These are phyloP conservation scores for Boulengeromyrus knoepffleri DNA, from an alignment of 2,113 vertebrate genomes.

Conservation along the genomic window DNA sequence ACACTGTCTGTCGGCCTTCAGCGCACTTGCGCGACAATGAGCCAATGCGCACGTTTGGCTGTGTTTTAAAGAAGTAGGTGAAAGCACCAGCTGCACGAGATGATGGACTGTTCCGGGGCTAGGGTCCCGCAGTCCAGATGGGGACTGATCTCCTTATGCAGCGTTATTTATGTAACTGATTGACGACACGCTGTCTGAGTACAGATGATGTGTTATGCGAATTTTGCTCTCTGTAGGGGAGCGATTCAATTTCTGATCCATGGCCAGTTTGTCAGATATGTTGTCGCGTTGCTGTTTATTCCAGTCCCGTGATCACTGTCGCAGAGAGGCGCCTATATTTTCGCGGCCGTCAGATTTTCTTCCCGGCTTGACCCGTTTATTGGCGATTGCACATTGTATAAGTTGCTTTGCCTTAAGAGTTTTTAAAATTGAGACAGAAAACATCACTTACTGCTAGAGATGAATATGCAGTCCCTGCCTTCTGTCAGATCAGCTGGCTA, in stretches of 20 bases:
- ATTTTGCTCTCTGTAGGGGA: neutral
- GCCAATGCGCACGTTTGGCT: too few species aligned
- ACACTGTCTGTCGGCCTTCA: neutral
- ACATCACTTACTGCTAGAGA: neutral
- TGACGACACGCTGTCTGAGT: neutral
- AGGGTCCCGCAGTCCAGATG: conserved; percentile 11
- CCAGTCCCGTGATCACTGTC: neutral
- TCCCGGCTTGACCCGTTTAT: neutral
- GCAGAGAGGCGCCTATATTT: neutral
- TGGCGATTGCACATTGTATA: neutral
- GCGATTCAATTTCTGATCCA: neutral
- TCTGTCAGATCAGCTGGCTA: neutral
- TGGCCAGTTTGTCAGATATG: neutral
- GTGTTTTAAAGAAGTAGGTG: neutral
- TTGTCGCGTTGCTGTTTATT: neutral
- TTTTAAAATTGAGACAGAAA: neutral
- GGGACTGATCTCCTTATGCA: neutral
- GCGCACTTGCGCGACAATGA: neutral
- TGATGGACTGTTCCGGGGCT: neutral
- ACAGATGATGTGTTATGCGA: conserved; percentile 1
- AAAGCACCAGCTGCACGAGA: neutral
- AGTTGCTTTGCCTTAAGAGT: neutral
- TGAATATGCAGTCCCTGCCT: neutral
- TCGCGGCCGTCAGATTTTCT: neutral
- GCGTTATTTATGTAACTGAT: conserved; percentile 15